Base-by-base conservation (phyloP, 2,113 vertebrate genomes). In the Grammomys dolichurus region DNA sequence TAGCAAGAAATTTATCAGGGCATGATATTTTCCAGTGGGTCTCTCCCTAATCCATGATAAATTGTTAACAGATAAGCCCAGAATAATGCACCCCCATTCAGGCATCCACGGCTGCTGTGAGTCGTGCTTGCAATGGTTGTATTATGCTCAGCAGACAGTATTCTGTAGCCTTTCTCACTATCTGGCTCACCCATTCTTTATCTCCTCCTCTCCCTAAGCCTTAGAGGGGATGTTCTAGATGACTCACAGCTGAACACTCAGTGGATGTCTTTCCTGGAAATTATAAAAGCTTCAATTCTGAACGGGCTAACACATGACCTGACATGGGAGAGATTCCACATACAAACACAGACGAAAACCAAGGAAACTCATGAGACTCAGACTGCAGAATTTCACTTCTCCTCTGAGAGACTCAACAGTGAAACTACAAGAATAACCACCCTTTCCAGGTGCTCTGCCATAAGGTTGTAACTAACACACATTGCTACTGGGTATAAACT, bases 351-450 rank as follows among this genome's bases (percentile, higher is more conserved):
- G 20, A 78, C 82, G 85, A 94, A 97, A 96, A 95, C 43, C 88
- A 97, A 95, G 80, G 46, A 82, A 96, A 76, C 67, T 89, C 93
- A 86, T 93, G 95, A 97, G 96, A 96, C 87, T 90, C 51, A 28
- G 54, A 91, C 77, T 65, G 92, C 46, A 95, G 76, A 97, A 98
- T 97, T 98, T 97, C 97, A 97, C 95, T 98, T 98, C 97, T 97
- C 97, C 96, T 97, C 77, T 96, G 96, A 96, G 96, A 96, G 77
- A 95, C 17, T 88, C 93, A 93, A 94, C 60, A 95, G 95, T 87
- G 92, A 96, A 97, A 95, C 73, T 69, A 90, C 85, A 96, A 96
- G 76, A 87, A 94, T 95, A 94, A 94, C 95, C 95, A 95, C 96
- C 58, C 90, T 33, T 69, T 51, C 92, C 97, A 98, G 97, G 90